Evolutionary conservation across 2,888 invertebrate species (phyloP).

Genomic region (Mesopsocus fuscifrons): DNA sequence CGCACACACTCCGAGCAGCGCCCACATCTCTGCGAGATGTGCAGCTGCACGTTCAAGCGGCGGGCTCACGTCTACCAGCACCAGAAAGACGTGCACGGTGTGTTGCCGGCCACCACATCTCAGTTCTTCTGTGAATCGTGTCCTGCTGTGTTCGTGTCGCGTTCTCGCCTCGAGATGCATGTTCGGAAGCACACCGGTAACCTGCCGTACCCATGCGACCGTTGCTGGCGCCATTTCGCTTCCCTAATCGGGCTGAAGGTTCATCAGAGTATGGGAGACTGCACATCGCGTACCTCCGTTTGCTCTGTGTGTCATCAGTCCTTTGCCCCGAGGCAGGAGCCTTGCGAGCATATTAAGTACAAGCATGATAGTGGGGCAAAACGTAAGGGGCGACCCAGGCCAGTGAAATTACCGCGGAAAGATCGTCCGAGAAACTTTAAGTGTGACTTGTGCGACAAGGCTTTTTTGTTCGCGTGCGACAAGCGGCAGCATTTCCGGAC

Average conservation of each 20-base stretch:
- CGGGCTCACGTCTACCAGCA: conserved; percentile 13
- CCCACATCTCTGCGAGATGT: conserved; percentile 14
- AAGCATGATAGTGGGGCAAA: too few relatives aligned
- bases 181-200: conserved; percentile 16
- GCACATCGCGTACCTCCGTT: not conserved
- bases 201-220: conserved; percentile 15
- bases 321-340: not conserved
- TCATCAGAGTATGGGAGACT: conserved; percentile 1
- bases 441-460: conserved; percentile 17
- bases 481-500: conserved; percentile 11
- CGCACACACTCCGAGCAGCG: conserved; percentile 14
- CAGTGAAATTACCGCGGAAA: conserved; percentile 3
- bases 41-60: conserved; percentile 14
- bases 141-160: not conserved
- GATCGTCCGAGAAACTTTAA: conserved; percentile 1
- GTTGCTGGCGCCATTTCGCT: conserved; percentile 14
- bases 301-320: not conserved
- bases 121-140: not conserved
- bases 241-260: conserved; percentile 4
- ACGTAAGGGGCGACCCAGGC: not conserved
- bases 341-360: not conserved
- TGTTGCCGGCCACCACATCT: not conserved
- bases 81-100: conserved; percentile 7
- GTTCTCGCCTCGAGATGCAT: conserved; percentile 12
- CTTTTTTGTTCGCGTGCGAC: conserved; percentile 11